Evolutionary conservation across 2,797 vertebrate species (phyloP).

Genomic region (Gallinago stenura): DNA sequence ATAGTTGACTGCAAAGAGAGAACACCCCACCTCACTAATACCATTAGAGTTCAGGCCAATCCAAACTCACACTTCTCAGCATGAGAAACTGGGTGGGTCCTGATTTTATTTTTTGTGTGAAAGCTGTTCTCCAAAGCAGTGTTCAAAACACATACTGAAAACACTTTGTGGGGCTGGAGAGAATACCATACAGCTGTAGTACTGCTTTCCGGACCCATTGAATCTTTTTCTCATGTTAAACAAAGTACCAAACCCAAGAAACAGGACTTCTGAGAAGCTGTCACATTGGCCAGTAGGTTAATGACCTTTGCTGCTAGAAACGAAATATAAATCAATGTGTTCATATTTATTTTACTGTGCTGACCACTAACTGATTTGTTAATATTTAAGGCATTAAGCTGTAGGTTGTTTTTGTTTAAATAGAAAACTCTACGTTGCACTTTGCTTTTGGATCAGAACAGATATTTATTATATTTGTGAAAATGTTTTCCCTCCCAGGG

Average conservation of each 20-base stretch:
- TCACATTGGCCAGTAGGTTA: constrained; percentile 71
- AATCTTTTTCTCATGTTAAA: background rate
- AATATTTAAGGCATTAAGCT: constrained; percentile 71
- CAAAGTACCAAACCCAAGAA: background rate
- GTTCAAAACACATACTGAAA: background rate
- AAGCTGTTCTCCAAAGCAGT: background rate
- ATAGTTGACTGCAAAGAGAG: background rate
- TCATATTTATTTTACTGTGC: constrained; percentile 75
- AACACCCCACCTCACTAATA: background rate
- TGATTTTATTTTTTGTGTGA: background rate
- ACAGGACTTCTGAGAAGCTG: constrained; percentile 50
- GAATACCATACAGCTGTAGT: background rate
- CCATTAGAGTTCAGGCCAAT: background rate
- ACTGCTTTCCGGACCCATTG: background rate
- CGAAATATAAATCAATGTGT: constrained; percentile 61
- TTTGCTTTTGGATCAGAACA: constrained; percentile 54
- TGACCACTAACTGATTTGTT: constrained; percentile 69
- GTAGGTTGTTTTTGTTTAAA: constrained; percentile 43
- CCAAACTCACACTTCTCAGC: background rate
- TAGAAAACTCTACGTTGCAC: constrained; percentile 38
- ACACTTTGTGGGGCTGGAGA: background rate
- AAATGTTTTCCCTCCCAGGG: constrained; percentile 9
- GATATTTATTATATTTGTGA: constrained; percentile 72
- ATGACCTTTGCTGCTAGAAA: constrained; percentile 79
- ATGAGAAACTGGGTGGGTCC: background rate